Conservation (phyloP, 2,797 vertebrate genomes). For the Urocyon cinereoargenteus region DNA sequence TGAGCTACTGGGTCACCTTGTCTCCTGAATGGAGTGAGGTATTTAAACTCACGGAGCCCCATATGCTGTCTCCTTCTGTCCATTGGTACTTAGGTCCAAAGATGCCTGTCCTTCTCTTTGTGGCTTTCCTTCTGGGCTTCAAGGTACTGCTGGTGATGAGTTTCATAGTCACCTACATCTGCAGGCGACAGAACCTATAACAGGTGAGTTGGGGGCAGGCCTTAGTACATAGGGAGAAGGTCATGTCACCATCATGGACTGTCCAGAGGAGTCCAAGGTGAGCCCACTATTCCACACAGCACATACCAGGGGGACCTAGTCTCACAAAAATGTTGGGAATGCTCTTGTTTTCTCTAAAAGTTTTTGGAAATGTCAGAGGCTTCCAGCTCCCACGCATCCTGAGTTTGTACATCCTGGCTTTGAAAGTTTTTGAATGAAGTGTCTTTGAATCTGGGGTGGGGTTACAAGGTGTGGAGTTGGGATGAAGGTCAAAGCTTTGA, state of each 20-base stretch:
- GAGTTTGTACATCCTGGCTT: too few relatives aligned
- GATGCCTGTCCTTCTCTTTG: neutral
- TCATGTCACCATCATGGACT: neutral
- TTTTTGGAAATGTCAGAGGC: neutral
- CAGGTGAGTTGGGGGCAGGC: neutral
- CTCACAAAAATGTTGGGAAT: neutral
- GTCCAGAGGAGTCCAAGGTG: neutral
- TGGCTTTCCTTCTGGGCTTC: constrained; percentile 15
- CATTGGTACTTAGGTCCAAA: constrained; percentile 16
- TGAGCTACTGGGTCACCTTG: neutral
- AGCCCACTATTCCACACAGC: neutral
- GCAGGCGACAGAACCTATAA: neutral
- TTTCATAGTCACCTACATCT: neutral
- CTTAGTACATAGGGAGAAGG: neutral
- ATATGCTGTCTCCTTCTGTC: neutral
- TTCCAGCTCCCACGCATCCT: too few relatives aligned
- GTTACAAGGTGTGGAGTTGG: too few relatives aligned
- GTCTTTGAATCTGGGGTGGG: too few relatives aligned
- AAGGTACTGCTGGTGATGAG: constrained; percentile 31
- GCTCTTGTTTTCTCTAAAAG: neutral
- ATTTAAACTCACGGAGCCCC: neutral
- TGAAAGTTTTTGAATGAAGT: too few relatives aligned
- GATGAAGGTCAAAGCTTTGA: too few relatives aligned
- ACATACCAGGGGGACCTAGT: neutral
- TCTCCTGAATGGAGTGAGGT: neutral